phyloP scores from a whole-genome alignment of 2,113 vertebrate species.

The Crocuta crocuta region DNA sequence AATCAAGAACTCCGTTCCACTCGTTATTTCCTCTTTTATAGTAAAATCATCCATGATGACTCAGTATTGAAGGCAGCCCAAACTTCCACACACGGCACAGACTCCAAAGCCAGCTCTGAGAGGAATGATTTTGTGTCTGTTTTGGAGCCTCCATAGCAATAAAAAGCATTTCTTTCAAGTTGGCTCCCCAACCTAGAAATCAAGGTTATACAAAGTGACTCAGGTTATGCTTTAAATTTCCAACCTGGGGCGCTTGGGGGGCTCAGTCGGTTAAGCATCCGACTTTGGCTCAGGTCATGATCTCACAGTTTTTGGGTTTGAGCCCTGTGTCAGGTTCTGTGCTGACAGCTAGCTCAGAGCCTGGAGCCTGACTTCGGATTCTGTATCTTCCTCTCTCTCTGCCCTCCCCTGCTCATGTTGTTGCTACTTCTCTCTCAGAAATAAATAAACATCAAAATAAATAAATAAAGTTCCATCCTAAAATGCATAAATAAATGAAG shows the following conservation, averaged over 20 bases:
- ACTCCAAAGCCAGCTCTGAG: background rate
- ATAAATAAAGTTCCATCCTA: background rate
- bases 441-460: no score
- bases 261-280: no score
- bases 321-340: no score
- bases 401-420: no score
- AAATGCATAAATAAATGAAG: background rate
- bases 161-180: background rate
- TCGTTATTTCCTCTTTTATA: background rate
- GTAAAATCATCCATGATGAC: background rate
- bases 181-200: background rate
- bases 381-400: no score
- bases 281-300: no score
- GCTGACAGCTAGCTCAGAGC: no score
- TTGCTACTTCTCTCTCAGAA: no score
- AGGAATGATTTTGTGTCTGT: background rate
- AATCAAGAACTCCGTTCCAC: background rate
- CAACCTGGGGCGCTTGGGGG: background rate
- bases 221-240: background rate
- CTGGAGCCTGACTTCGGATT: no score
- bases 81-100: no score
- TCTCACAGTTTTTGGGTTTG: no score
- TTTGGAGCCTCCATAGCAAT: background rate
- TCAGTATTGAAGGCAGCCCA: background rate
- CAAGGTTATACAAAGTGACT: background rate